Conservation (phyloP, 2,888 invertebrate genomes). For the Nomada hirtipes region DNA sequence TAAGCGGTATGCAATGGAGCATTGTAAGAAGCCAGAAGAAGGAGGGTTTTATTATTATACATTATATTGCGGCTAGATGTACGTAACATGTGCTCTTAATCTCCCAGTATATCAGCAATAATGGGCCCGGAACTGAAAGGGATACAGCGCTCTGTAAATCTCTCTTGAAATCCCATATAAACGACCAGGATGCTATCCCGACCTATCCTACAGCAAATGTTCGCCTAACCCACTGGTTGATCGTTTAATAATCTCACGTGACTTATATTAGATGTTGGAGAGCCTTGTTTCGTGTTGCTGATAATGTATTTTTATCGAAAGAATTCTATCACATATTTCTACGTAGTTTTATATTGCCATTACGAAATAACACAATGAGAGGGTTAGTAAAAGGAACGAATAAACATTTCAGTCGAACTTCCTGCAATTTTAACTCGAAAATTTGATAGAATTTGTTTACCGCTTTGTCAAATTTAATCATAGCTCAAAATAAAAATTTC, state of each 20-base stretch:
- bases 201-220: slow-evolving; percentile 46
- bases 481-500: too few species aligned
- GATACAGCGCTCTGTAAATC: slow-evolving; percentile 70
- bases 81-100: slow-evolving; percentile 83
- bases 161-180: slow-evolving; percentile 74
- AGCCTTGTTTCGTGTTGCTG: slow-evolving; percentile 10
- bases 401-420: too few species aligned
- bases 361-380: too few species aligned
- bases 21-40: slow-evolving; percentile 66
- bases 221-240: slow-evolving; percentile 49
- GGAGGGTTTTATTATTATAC: slow-evolving; percentile 66
- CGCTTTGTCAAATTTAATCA: too few species aligned
- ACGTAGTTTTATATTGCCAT: not conserved
- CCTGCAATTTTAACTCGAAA: too few species aligned
- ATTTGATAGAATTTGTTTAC: too few species aligned
- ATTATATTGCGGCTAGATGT: slow-evolving; percentile 70
- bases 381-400: too few species aligned
- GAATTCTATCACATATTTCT: slow-evolving; percentile 1
- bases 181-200: slow-evolving; percentile 61
- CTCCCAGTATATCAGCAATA: slow-evolving; percentile 82
- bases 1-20: not conserved
- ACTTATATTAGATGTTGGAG: slow-evolving; percentile 15
- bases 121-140: slow-evolving; percentile 73
- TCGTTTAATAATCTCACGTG: slow-evolving; percentile 58
- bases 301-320: not conserved